A percentile compares a stretch with the other conserved stretches of the same genome.
These are phyloP conservation scores for Pyrocephalus nanus DNA, from an alignment of 2,797 vertebrate genomes.

Conservation along the genomic window DNA sequence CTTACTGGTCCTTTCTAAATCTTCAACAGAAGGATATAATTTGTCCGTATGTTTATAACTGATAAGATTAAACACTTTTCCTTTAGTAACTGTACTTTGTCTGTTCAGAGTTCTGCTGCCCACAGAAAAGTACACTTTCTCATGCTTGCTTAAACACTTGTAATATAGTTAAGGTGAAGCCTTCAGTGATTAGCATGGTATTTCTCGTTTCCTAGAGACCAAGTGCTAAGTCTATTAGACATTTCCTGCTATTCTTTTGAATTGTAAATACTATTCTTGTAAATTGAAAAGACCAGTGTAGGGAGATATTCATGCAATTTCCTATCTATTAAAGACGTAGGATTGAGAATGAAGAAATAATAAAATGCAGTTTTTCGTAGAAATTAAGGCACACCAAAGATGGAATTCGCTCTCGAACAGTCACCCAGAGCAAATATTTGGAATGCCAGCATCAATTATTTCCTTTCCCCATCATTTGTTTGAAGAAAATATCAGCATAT, in stretches of 20 bases:
- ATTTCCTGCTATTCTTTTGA: conserved; percentile 74
- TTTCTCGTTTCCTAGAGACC: conserved; percentile 72
- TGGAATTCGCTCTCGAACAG: background rate
- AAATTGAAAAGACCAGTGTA: conserved; percentile 64
- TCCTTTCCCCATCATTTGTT: background rate
- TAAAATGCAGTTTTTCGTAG: conserved; percentile 37
- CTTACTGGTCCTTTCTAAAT: background rate
- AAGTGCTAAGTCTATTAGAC: conserved; percentile 69
- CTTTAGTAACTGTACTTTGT: conserved; percentile 24
- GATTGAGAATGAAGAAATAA: conserved; percentile 28
- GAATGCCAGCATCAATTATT: background rate
- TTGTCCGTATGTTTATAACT: background rate
- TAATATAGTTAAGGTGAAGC: conserved; percentile 54
- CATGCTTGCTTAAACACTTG: conserved; percentile 53
- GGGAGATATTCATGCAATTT: conserved; percentile 60
- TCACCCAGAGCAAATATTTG: background rate
- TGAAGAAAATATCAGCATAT: background rate
- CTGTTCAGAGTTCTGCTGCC: background rate
- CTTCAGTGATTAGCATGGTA: conserved; percentile 60
- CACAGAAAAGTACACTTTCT: conserved; percentile 38
- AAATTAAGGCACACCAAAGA: background rate
- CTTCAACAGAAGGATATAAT: background rate
- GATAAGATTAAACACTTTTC: conserved; percentile 1
- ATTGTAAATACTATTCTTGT: conserved; percentile 72
- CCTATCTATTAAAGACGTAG: conserved; percentile 55